These are phyloP conservation scores for Globicephala melas DNA, from an alignment of 2,113 vertebrate genomes.

Conservation along the genomic window DNA sequence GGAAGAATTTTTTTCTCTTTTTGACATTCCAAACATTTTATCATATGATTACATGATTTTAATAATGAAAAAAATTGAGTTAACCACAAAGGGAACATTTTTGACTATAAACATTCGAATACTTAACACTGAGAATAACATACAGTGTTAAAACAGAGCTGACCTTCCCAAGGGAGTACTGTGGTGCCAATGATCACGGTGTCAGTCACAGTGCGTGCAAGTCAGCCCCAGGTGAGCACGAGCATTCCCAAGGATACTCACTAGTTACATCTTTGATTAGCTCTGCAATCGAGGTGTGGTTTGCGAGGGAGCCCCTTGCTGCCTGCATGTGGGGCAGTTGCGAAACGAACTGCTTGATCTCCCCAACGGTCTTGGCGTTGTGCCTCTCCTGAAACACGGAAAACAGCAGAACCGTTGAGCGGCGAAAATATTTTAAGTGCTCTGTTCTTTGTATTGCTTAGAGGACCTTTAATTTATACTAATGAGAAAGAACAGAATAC, in stretches of 20 bases:
- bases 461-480: too few species aligned
- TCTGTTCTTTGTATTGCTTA: background rate
- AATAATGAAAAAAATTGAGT: background rate
- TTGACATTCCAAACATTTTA: background rate
- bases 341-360: constrained; percentile 99
- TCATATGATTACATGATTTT: background rate
- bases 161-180: background rate
- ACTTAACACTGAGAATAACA: background rate
- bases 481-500: background rate
- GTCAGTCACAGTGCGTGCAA: fast-evolving
- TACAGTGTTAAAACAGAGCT: background rate
- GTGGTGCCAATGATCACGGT: fast-evolving
- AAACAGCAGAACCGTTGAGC: background rate
- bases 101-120: background rate
- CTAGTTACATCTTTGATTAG: constrained; percentile 98
- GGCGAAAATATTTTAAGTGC: background rate
- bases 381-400: constrained; percentile 89
- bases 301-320: constrained; percentile 93
- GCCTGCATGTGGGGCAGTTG: constrained; percentile 99
- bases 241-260: constrained; percentile 74
- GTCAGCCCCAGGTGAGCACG: background rate
- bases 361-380: constrained; percentile 96
- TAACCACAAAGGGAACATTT: background rate
- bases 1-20: background rate
- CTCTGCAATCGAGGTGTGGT: constrained; percentile 97